Percentiles rank a stretch among this genome's conserved stretches.
Evolutionary conservation across 92 coral and sea anemone genomes (phyloP).

Genomic region (Micromussa lordhowensis): DNA sequence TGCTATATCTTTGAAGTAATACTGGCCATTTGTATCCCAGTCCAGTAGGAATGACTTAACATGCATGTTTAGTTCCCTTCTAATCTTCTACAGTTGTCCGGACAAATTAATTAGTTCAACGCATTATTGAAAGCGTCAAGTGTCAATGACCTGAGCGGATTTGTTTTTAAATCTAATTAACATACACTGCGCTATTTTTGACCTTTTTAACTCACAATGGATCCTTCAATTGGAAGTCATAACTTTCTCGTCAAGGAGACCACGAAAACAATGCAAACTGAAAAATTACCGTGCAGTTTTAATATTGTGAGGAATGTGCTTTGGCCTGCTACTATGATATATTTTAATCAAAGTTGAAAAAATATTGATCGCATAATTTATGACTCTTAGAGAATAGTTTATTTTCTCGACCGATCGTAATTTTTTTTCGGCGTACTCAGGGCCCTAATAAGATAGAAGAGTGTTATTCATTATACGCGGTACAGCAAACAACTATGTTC

Average conservation of each 20-base stretch:
- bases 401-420: not conserved
- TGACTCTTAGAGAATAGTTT: not conserved
- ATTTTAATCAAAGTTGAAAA: not conserved
- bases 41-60: constrained; percentile 69
- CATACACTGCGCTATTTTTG: constrained; percentile 14
- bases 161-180: constrained; percentile 15
- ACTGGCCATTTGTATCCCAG: constrained; percentile 80
- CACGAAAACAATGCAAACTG: not conserved
- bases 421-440: not conserved
- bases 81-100: not conserved
- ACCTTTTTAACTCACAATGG: constrained; percentile 13
- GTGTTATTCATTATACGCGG: too few species aligned
- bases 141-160: constrained; percentile 7
- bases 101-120: not conserved
- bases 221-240: constrained; percentile 7
- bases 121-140: not conserved
- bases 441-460: not conserved
- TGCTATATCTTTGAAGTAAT: constrained; percentile 67
- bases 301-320: not conserved
- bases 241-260: constrained; percentile 15
- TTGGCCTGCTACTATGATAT: not conserved
- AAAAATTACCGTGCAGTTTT: not conserved
- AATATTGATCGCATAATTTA: not conserved
- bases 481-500: not conserved
- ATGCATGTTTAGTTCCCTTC: constrained; percentile 33